phyloP scores from a whole-genome alignment of 2,113 vertebrate species.

The Aegithalos caudatus region DNA sequence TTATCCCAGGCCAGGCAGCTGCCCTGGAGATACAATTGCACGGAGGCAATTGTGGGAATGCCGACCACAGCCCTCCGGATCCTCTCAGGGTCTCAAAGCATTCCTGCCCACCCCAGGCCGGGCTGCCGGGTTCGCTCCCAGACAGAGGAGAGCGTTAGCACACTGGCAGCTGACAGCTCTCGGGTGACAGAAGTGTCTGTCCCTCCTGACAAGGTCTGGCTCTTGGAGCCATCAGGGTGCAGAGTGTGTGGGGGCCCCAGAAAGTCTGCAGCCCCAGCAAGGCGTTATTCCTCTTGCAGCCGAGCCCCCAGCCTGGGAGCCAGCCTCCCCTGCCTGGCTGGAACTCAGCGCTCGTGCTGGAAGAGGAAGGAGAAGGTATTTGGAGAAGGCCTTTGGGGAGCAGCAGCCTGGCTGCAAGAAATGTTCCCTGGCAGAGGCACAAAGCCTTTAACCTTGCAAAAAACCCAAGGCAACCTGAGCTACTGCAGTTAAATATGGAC shows the following conservation, averaged over 20 bases:
- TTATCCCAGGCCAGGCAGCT: neutral
- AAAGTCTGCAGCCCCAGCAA: neutral
- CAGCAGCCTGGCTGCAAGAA: neutral
- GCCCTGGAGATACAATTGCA: neutral
- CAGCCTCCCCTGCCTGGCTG: neutral
- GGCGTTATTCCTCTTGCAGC: neutral
- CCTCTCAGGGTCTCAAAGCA: neutral
- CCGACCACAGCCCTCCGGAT: accelerated
- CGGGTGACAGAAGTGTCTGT: neutral
- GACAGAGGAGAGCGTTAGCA: neutral
- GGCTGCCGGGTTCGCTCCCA: accelerated
- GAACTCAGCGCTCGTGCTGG: neutral
- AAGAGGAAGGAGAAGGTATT: neutral
- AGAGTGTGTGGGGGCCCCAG: neutral
- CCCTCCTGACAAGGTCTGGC: neutral
- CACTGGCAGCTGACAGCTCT: neutral
- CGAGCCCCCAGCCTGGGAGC: neutral
- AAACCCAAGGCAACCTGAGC: neutral
- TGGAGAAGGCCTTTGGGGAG: neutral
- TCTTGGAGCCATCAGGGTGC: neutral
- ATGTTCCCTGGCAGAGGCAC: neutral
- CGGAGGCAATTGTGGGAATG: neutral
- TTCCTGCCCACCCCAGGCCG: neutral
- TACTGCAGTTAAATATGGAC: neutral
- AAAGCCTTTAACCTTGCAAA: neutral